A percentile compares a stretch with the other conserved stretches of the same genome.
These are phyloP conservation scores for Neoseiulus cucumeris DNA, from an alignment of 1,140 invertebrate species.

Conservation along the genomic window DNA sequence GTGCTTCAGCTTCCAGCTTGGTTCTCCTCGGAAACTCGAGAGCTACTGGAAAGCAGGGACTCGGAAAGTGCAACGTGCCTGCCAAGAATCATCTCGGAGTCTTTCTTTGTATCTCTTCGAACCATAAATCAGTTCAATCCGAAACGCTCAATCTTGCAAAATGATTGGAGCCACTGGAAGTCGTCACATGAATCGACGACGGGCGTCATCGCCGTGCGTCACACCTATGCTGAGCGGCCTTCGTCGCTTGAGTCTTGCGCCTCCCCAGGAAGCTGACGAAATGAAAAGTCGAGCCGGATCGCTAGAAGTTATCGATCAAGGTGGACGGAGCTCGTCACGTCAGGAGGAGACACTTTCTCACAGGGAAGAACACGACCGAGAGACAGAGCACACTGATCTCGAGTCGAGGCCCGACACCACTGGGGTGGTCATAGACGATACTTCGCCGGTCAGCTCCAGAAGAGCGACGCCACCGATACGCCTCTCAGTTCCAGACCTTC, in stretches of 20 bases:
- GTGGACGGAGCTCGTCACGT: background rate
- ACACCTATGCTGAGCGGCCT: constrained; percentile 12
- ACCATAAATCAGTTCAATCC: too few species aligned
- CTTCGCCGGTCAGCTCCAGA: background rate
- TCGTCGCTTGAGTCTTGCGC: constrained; percentile 19
- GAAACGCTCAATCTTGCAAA: background rate
- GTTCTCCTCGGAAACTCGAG: too few species aligned
- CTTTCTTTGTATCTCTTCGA: too few species aligned
- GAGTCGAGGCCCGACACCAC: background rate
- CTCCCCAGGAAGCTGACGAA: constrained; percentile 14
- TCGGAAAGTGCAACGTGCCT: too few species aligned
- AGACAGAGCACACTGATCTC: background rate
- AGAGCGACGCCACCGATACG: background rate
- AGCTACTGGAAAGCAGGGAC: too few species aligned
- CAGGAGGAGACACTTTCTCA: background rate
- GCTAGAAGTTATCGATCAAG: background rate
- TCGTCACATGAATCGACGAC: constrained; percentile 15
- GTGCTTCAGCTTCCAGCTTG: too few species aligned
- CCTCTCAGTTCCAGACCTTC: constrained; percentile 16
- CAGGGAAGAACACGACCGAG: background rate
- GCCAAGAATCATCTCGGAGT: too few species aligned
- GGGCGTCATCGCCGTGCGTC: constrained; percentile 18
- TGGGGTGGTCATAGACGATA: too few species aligned
- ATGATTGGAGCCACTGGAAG: constrained; percentile 20
- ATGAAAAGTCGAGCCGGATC: background rate